phyloP scores from a whole-genome alignment of 2,888 invertebrate genomes.

The Brachyptera putata region DNA sequence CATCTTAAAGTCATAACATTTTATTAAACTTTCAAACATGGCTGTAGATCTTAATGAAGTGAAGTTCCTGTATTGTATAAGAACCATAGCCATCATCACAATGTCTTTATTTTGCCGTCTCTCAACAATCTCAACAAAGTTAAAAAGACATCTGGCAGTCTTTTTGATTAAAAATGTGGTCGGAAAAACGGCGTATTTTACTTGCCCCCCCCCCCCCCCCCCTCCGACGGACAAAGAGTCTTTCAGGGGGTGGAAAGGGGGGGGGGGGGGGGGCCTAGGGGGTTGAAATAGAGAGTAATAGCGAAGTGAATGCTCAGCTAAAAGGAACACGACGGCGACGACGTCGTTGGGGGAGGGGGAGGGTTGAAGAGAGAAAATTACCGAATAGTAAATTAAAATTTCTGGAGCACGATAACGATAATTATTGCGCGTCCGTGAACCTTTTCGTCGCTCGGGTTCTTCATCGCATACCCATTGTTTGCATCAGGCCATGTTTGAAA shows the following conservation, averaged over 20 bases:
- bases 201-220: neutral
- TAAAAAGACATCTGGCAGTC: slow-evolving; percentile 5
- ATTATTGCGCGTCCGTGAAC: slow-evolving; percentile 2
- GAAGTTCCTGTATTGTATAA: slow-evolving; percentile 11
- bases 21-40: too few species aligned
- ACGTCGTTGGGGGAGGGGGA: too few species aligned
- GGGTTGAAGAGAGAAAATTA: neutral
- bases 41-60: slow-evolving; percentile 21
- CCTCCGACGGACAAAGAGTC: neutral
- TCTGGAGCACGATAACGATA: neutral
- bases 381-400: slow-evolving; percentile 8
- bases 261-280: neutral
- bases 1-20: too few species aligned
- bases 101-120: slow-evolving; percentile 17
- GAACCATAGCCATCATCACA: neutral
- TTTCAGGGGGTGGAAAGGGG: too few species aligned
- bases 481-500: neutral
- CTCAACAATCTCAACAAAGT: slow-evolving; percentile 17
- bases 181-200: neutral
- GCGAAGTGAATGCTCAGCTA: too few species aligned
- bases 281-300: neutral
- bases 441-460: neutral
- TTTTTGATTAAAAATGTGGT: slow-evolving; percentile 14
- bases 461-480: neutral
- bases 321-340: neutral